Conservation (phyloP, 2,113 vertebrate genomes). For the Otis tarda region DNA sequence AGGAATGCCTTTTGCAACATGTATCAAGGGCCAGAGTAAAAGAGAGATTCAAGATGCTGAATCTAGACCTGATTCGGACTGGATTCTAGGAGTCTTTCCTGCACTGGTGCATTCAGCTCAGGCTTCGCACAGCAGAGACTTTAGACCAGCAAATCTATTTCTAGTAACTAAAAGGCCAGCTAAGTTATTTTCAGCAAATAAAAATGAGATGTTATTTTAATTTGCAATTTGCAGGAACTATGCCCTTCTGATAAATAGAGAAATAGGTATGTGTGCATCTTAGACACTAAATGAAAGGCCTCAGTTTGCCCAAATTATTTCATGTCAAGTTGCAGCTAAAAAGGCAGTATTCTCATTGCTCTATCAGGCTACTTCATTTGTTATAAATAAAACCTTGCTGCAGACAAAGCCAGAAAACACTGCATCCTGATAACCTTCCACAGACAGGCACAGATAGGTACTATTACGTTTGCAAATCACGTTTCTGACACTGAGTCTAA, state of each 20-base stretch:
- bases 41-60: neutral
- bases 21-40: neutral
- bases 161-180: neutral
- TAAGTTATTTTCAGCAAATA: neutral
- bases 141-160: neutral
- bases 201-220: neutral
- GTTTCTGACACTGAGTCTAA: neutral
- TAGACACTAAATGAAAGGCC: neutral
- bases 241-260: neutral
- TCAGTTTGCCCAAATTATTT: neutral
- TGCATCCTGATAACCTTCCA: neutral
- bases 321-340: neutral
- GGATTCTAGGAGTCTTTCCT: neutral
- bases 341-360: neutral
- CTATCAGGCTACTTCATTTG: neutral
- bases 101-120: neutral
- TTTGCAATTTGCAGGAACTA: neutral
- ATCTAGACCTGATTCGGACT: neutral
- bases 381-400: neutral
- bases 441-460: neutral
- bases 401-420: neutral
- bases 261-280: neutral
- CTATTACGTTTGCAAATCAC: neutral
- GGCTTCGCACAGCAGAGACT: neutral
- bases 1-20: neutral